Evolutionary conservation across 2,113 vertebrate species (phyloP), one percentile per base, ranked within the genome.

Genomic region (Pelmatolapia mariae): DNA sequence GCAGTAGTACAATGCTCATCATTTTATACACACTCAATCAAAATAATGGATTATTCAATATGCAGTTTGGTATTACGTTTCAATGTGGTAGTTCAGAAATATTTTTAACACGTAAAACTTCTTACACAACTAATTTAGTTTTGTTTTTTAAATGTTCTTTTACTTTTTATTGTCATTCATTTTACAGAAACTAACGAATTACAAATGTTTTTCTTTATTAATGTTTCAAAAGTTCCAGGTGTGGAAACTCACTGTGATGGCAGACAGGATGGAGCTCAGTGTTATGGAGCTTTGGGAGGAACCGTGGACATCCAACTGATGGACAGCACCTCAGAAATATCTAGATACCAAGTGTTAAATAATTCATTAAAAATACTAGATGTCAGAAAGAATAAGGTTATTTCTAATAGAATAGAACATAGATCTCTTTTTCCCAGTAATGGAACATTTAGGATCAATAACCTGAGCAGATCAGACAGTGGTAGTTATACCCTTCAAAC

Each of bases 201-300:
- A 24, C 7, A 71, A 45, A 43, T 45, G 2, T 71, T 71, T 26
- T 52, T n/a, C 43, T 76, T 76, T 45, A 16, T 43, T n/a, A 71
- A 43, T 24, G 7, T 43, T 45, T 19, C 4, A 50, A 52, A 38
- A 38, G 11, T 16, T 33, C 1, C 89, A 94, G 95, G 82, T 76
- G 53, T 85, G 33, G 84, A 89, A 50, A 85, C 22, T 10, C 0
- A 2, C 68, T 96, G 94, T 92, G 93, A 95, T 80, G 66, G 52
- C 83, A 91, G 87, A 86, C 54, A 66, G 79, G 1, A 89, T 84
- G 15, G 52, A 57, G 1, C 78, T 92, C 85, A 56, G 76, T 96
- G 94, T 89, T 91, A 88, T 43, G 94, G 92, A 86, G 47, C 90
- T 81, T 81, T 95, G 73, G 91, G 91, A 92, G 91, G 91, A 91